Base-by-base conservation (phyloP, 2,113 vertebrate species). In the Furnarius figulus region DNA sequence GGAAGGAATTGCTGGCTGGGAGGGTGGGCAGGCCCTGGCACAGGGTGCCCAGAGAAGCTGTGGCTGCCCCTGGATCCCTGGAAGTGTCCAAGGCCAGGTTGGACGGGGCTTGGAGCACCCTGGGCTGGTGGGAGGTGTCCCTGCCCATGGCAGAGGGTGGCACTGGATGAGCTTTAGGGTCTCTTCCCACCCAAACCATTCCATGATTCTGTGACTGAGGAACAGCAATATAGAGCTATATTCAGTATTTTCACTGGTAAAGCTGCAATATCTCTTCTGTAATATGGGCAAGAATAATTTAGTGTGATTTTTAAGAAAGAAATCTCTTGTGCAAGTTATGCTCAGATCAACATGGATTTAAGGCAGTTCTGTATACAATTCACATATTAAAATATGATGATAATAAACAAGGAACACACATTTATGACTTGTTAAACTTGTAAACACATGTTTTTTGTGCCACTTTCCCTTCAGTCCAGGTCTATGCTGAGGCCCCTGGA, bases 401-500 rank as follows among this genome's bases (percentile, higher is more conserved):
- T 35, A 10, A 22, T 7, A 7, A 68, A 22, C 2, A 19, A 27
- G 13, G 28, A 63, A 56, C n/a, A 49, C 1, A 0, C 7, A 15
- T 10, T 0, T 8, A 0, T 52, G 35, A 17, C 40, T 53, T 37
- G 30, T 67, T 44, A 46, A 27, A 33, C 19, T 3, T 87, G 37
- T 63, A 53, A 98, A 76, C 39, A 3, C 6, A 3, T 33, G 0
- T 61, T 83, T 28, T 75, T 20, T n/a, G 28, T 87, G 55, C 93
- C 93, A 0, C 28, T 97, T 95, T 66, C 84, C 37, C 79, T 97
- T 30, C 96, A 98, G 44, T 98, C 98, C 16, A 98, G 97, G 59
- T 99, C 99, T 5, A 58, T 98, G 96, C 96, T 99, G 90, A 98
- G 98, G 72, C 98, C 99, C 12, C 84, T 98, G 93, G 99, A 99